These are phyloP conservation scores for Zoanthus sociatus DNA, from an alignment of 92 coral and sea anemone species.

Conservation along the genomic window DNA sequence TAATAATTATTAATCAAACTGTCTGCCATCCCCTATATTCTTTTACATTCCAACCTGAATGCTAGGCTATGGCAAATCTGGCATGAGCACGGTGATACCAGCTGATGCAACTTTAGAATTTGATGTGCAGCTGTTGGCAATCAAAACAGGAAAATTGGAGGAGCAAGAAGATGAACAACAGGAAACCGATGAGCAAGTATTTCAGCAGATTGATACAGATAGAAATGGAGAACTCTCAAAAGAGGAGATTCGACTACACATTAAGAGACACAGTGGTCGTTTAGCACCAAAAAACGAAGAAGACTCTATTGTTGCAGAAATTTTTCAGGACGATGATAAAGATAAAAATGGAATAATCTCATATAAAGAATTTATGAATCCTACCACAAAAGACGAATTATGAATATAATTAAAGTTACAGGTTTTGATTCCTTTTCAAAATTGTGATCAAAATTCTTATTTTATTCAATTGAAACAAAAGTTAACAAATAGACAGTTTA, in stretches of 20 bases:
- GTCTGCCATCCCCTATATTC: slow-evolving; percentile 30
- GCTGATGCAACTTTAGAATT: slow-evolving; percentile 84
- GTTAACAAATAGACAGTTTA: too few relatives aligned
- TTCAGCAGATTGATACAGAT: slow-evolving; percentile 80
- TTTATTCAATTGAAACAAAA: too few relatives aligned
- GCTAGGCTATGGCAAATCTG: slow-evolving; percentile 79
- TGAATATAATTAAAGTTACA: not conserved
- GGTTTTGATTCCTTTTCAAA: not conserved
- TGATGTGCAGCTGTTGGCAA: slow-evolving; percentile 85
- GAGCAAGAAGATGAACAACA: slow-evolving; percentile 29
- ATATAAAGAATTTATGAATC: slow-evolving; percentile 72
- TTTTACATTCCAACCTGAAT: not conserved
- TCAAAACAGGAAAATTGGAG: slow-evolving; percentile 47
- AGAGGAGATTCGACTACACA: slow-evolving; percentile 72
- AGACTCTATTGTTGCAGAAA: slow-evolving; percentile 77
- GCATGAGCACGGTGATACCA: slow-evolving; percentile 79
- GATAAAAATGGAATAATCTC: slow-evolving; percentile 91
- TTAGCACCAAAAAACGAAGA: slow-evolving; percentile 51
- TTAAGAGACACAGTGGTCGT: slow-evolving; percentile 76
- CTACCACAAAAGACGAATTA: slow-evolving; percentile 33
- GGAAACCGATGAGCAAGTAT: slow-evolving; percentile 65
- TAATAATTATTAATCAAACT: not conserved
- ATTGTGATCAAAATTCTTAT: too few relatives aligned
- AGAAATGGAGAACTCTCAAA: slow-evolving; percentile 73
- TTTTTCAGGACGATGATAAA: slow-evolving; percentile 85